Evolutionary conservation across 2,888 invertebrate genomes (phyloP), one percentile per base, ranked within the genome.

Genomic region (Crioceris asparagi): DNA sequence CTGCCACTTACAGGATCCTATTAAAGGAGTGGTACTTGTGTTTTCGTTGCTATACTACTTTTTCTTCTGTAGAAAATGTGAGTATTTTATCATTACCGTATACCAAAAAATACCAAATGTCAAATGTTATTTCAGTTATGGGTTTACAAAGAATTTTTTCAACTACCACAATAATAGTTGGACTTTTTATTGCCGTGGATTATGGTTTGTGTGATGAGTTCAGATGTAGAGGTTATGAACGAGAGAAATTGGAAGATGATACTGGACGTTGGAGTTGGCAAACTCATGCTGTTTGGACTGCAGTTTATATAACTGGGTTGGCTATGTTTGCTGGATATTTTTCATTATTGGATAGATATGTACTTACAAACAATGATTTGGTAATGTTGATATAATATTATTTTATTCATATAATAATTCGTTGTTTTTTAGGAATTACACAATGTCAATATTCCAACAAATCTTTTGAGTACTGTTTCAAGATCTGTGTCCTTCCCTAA

Each of bases 141-240:
- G 71, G 72, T 21, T 57, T 74, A 17, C 72, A 71, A 46, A 64
- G 71, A 47, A 71, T 74, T 41, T 72, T 73, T 54, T 71, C 72
- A 27, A 69, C 70, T 14, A 72, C 73, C 27, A 71, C 71, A n/a
- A 70, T 73, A 44, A 70, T 73, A 31, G 71, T 72, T 18, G 74
- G 75, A 6, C 57, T 74, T 17, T 75, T 75, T 52, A 70, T 75
- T 49, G 69, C 72, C 36, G 72, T 74, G 12, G 74, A 75, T 56
- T 74, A 74, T 52, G 73, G 72, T 4, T 60, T 75, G 10, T 74
- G 74, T 51, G 72, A 75, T 53, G 72, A 74, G 55, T 74, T 74
- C 51, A 66, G 71, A 32, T 75, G 75, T 52, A 65, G 74, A 41
- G 75, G 75, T 8, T 61, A 61, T 50, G 67, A 67, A 44, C 56